Percentiles rank a stretch among this genome's conserved stretches.
Conservation (phyloP, 2,797 vertebrate genomes). For the Clarias pachynema region DNA sequence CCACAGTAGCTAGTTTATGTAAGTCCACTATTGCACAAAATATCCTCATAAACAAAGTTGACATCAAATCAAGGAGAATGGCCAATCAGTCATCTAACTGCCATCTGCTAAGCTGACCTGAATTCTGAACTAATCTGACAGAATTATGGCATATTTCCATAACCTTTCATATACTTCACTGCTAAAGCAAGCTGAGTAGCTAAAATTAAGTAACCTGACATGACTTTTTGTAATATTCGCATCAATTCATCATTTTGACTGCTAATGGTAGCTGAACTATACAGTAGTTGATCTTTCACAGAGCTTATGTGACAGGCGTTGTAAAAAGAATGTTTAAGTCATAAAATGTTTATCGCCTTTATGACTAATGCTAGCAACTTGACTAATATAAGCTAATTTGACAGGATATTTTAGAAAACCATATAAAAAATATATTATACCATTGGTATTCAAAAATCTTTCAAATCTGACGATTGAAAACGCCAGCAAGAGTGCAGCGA, state of each 20-base stretch:
- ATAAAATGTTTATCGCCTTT: not conserved
- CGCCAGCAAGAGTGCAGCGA: slow-evolving; percentile 9
- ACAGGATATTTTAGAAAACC: not conserved
- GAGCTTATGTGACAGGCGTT: not conserved
- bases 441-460: not conserved
- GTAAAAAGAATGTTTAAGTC: not conserved
- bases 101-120: too few species aligned
- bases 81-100: too few species aligned
- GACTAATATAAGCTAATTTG: not conserved
- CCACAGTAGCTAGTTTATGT: too few species aligned
- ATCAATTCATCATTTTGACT: not conserved
- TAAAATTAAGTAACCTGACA: not conserved
- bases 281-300: not conserved
- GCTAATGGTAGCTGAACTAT: not conserved
- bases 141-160: too few species aligned
- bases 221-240: not conserved
- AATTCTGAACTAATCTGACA: too few species aligned
- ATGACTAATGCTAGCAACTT: not conserved
- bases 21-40: too few species aligned
- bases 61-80: too few species aligned
- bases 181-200: not conserved
- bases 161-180: too few species aligned
- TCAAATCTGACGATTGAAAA: slow-evolving; percentile 17
- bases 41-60: too few species aligned
- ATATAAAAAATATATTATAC: not conserved